Conservation (phyloP, 1,140 invertebrate genomes). For the Sipha flava region DNA sequence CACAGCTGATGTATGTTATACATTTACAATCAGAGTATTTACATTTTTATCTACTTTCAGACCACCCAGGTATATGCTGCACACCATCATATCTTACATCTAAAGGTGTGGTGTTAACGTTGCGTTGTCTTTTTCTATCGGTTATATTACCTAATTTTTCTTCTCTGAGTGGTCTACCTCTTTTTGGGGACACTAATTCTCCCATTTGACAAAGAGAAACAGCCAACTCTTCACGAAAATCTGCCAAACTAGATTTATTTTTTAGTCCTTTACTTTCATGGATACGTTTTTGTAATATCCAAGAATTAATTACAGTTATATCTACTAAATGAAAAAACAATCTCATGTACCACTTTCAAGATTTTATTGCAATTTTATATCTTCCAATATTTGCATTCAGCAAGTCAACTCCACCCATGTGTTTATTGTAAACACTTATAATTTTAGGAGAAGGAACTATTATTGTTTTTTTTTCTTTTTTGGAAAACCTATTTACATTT, state of each 20-base stretch:
- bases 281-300: constrained; percentile 39
- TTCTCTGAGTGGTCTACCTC: not conserved
- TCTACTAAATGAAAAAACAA: constrained; percentile 41
- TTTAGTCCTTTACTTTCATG: not conserved
- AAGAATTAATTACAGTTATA: constrained; percentile 39
- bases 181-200: not conserved
- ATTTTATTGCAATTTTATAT: constrained; percentile 39
- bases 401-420: constrained; percentile 43
- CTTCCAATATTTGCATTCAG: constrained; percentile 41
- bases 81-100: not conserved
- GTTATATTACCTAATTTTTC: not conserved
- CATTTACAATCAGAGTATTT: not conserved
- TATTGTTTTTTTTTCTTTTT: constrained; percentile 14
- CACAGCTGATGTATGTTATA: not conserved
- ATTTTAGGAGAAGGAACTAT: constrained; percentile 36
- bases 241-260: constrained; percentile 29
- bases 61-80: not conserved
- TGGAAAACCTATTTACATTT: constrained; percentile 39
- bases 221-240: constrained; percentile 20
- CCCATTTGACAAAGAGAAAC: not conserved
- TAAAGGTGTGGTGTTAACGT: not conserved
- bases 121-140: not conserved
- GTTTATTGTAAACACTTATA: constrained; percentile 38
- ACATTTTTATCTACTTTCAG: not conserved
- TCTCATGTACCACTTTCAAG: constrained; percentile 41